These are phyloP conservation scores for Pygocentrus nattereri DNA, from an alignment of 2,797 vertebrate genomes.

Conservation along the genomic window DNA sequence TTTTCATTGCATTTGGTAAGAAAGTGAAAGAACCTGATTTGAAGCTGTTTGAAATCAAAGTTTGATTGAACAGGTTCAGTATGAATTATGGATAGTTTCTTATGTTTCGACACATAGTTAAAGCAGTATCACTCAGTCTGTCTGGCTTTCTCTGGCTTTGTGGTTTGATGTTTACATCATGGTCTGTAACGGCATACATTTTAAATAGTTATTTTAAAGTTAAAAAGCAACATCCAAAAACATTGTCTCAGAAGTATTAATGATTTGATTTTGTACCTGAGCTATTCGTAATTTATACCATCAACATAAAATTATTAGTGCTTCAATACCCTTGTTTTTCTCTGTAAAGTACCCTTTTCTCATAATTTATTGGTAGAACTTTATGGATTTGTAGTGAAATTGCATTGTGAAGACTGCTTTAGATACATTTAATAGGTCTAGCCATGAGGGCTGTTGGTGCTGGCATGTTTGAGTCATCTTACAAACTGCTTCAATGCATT, in stretches of 20 bases:
- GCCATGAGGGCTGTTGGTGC: neutral
- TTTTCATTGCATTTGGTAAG: neutral
- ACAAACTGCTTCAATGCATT: neutral
- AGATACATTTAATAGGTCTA: neutral
- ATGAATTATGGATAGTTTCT: neutral
- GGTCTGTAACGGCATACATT: neutral
- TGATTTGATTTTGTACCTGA: neutral
- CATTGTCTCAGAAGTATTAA: neutral
- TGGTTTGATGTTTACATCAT: neutral
- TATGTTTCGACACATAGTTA: neutral
- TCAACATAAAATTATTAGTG: neutral
- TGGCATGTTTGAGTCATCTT: neutral
- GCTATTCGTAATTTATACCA: neutral
- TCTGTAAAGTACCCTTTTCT: neutral
- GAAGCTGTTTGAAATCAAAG: conserved; percentile 5
- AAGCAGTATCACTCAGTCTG: neutral
- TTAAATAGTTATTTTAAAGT: neutral
- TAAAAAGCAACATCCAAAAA: too few relatives aligned
- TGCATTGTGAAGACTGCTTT: neutral
- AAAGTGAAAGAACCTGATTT: neutral
- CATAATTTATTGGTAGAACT: neutral
- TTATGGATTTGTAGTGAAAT: neutral
- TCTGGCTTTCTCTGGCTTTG: neutral
- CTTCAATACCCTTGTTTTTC: neutral
- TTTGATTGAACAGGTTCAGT: neutral